Percentiles rank a stretch among this genome's conserved stretches.
Conservation (phyloP, 2,797 vertebrate species). For the Synaphobranchus kaupii region DNA sequence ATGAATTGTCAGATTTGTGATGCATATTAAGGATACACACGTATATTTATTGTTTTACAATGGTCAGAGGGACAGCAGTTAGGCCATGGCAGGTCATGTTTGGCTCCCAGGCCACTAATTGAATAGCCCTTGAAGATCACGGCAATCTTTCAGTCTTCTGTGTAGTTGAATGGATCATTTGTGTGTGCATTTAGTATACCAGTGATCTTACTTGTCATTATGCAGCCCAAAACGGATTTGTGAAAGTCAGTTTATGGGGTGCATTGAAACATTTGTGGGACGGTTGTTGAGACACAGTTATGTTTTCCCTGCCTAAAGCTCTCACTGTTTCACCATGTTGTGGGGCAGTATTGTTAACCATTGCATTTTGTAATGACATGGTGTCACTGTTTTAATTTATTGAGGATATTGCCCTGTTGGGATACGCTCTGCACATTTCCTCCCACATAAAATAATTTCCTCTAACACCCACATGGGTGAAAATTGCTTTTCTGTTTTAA, state of each 20-base stretch:
- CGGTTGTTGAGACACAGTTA: conserved; percentile 61
- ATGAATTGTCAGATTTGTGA: background rate
- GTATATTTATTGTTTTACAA: background rate
- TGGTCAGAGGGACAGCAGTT: background rate
- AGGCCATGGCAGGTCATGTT: background rate
- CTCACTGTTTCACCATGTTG: conserved; percentile 62
- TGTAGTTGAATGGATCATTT: conserved; percentile 12
- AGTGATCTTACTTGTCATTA: background rate
- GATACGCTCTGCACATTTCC: background rate
- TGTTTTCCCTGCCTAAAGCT: conserved; percentile 61
- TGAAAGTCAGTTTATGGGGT: background rate
- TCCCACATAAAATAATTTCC: background rate
- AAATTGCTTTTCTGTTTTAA: conserved; percentile 32
- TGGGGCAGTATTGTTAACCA: conserved; percentile 60
- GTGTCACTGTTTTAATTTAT: conserved; percentile 41
- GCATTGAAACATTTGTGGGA: background rate
- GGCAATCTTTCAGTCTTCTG: conserved; percentile 34
- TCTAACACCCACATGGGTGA: background rate
- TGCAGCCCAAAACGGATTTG: background rate
- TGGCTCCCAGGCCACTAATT: background rate
- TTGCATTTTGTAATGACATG: conserved; percentile 66
- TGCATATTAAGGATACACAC: background rate
- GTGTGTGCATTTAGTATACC: background rate
- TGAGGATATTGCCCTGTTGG: conserved; percentile 15
- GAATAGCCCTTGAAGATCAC: conserved; percentile 31